A percentile compares a stretch with the other conserved stretches of the same genome.
phyloP scores from a whole-genome alignment of 37 sponge, comb jelly and placozoan species.

The Oscarella lobularis region DNA sequence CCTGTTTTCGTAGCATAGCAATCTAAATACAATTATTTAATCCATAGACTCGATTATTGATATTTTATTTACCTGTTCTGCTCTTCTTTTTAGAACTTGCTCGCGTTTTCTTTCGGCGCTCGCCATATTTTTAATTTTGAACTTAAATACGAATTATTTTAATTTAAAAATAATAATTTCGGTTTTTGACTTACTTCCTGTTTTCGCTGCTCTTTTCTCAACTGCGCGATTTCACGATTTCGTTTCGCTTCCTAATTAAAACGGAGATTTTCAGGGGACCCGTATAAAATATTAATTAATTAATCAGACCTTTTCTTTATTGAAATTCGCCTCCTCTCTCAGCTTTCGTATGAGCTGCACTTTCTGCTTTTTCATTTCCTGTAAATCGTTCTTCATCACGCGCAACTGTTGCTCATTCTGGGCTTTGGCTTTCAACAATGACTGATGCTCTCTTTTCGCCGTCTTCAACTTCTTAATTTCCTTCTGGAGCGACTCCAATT shows the following conservation, averaged over 20 bases:
- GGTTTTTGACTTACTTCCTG: not conserved
- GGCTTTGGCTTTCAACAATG: slow-evolving; percentile 9
- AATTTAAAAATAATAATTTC: not conserved
- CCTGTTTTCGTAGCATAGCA: too few species aligned
- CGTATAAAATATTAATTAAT: too few species aligned
- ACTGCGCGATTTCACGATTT: not conserved
- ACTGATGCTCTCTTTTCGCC: slow-evolving; percentile 13
- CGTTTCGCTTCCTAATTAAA: not conserved
- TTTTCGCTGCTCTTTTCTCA: not conserved
- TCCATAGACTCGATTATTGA: too few species aligned
- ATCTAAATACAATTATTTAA: too few species aligned
- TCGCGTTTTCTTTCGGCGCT: too few species aligned
- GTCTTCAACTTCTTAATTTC: slow-evolving; percentile 39
- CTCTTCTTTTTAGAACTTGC: too few species aligned
- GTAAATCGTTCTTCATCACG: slow-evolving; percentile 35
- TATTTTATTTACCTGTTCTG: too few species aligned
- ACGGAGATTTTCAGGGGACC: too few species aligned
- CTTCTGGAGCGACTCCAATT: slow-evolving; percentile 14
- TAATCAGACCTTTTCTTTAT: slow-evolving; percentile 13
- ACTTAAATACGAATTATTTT: too few species aligned
- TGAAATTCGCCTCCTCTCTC: slow-evolving; percentile 23
- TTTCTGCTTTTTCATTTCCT: slow-evolving; percentile 74
- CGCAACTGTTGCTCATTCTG: slow-evolving; percentile 52
- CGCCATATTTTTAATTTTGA: too few species aligned
- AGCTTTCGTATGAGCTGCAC: slow-evolving; percentile 9